Percentiles rank a stretch among this genome's conserved stretches.
Conservation (phyloP, 2,888 invertebrate species). For the Camponotus fellah region DNA sequence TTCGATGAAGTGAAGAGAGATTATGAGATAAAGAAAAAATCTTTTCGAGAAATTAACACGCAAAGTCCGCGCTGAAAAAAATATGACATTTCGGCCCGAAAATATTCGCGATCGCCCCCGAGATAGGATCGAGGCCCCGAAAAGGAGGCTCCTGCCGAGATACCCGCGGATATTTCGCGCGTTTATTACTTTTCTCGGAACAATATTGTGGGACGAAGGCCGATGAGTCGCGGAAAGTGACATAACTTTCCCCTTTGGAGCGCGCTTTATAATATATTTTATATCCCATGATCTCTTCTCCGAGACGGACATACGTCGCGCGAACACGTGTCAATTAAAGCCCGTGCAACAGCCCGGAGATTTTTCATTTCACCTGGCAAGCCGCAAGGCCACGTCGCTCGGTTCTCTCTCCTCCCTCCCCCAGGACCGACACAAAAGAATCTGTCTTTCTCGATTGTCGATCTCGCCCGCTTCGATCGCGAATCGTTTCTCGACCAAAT, state of each 20-base stretch:
- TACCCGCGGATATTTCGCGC: slow-evolving; percentile 42
- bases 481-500: slow-evolving; percentile 38
- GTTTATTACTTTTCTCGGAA: slow-evolving; percentile 73
- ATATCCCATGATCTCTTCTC: not conserved
- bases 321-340: slow-evolving; percentile 60
- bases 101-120: not conserved
- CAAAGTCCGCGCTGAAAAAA: not conserved
- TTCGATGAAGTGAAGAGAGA: not conserved
- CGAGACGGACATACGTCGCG: slow-evolving; percentile 26
- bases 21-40: not conserved
- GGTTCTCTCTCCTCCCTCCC: not conserved
- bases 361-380: slow-evolving; percentile 35
- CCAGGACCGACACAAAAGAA: not conserved
- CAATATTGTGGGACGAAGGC: slow-evolving; percentile 61
- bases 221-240: slow-evolving; percentile 66
- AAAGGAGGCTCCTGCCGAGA: slow-evolving; percentile 39
- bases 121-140: slow-evolving; percentile 4
- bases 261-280: slow-evolving; percentile 24
- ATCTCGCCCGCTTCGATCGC: slow-evolving; percentile 21
- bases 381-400: slow-evolving; percentile 28
- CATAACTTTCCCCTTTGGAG: slow-evolving; percentile 69
- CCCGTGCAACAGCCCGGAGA: slow-evolving; percentile 28
- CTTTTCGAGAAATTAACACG: not conserved
- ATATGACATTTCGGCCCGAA: not conserved
- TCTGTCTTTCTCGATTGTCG: not conserved